Evolutionary conservation across 1,140 invertebrate species (phyloP).

Genomic region (Idris sp.): DNA sequence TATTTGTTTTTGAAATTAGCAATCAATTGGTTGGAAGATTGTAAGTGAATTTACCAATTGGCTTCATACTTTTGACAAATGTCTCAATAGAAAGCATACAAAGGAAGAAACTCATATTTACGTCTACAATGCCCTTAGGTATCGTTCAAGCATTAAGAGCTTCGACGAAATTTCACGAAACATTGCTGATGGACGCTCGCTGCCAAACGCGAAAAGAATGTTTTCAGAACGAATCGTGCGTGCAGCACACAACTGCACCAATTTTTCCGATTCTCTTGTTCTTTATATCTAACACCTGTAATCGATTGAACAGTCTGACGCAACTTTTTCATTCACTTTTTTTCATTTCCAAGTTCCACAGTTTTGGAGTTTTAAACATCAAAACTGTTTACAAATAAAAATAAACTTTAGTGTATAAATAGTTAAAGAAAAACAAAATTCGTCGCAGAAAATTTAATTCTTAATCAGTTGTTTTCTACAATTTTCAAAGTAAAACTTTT

Average conservation of each 20-base stretch:
- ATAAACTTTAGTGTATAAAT: too few species aligned
- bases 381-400: conserved; percentile 15
- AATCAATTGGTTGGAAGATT: conserved; percentile 48
- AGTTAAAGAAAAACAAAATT: too few species aligned
- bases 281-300: conserved; percentile 10
- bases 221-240: conserved; percentile 18
- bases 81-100: conserved; percentile 45
- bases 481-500: too few species aligned
- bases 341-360: not conserved
- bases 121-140: conserved; percentile 40
- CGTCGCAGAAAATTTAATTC: too few species aligned
- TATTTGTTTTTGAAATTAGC: conserved; percentile 45
- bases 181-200: conserved; percentile 18
- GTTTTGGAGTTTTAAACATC: conserved; percentile 8
- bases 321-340: conserved; percentile 33
- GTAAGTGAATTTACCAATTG: conserved; percentile 41
- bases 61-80: conserved; percentile 45
- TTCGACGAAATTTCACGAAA: conserved; percentile 25
- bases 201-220: conserved; percentile 22
- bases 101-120: conserved; percentile 25
- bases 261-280: conserved; percentile 7
- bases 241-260: conserved; percentile 6
- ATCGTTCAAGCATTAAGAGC: conserved; percentile 28
- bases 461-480: too few species aligned
- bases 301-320: conserved; percentile 23